Conservation (phyloP, 2,888 invertebrate species). For the Seira sanloemensis region DNA sequence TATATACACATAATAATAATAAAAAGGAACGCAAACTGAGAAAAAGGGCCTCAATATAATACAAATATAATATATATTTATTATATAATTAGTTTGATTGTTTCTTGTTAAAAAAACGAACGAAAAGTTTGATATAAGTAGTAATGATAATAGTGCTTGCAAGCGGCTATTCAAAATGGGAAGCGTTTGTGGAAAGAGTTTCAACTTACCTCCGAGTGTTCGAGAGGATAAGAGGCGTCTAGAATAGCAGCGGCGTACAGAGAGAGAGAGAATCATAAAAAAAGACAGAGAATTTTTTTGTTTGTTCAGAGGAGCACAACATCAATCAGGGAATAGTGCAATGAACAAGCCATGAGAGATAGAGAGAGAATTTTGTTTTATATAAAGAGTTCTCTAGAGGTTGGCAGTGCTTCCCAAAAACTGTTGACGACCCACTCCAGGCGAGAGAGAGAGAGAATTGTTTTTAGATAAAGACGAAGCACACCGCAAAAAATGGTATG, state of each 20-base stretch:
- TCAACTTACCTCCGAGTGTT: constrained; percentile 74
- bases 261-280: constrained; percentile 74
- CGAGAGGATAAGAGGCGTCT: constrained; percentile 74
- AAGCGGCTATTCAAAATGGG: constrained; percentile 73
- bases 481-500: constrained; percentile 69
- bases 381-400: constrained; percentile 68
- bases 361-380: constrained; percentile 41
- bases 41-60: not conserved
- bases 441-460: too few species aligned
- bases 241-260: constrained; percentile 74
- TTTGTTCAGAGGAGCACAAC: constrained; percentile 73
- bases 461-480: constrained; percentile 69
- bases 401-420: constrained; percentile 70
- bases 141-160: too few species aligned
- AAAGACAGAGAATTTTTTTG: constrained; percentile 73
- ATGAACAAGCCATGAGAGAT: constrained; percentile 69
- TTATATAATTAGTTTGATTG: too few species aligned
- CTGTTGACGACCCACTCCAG: constrained; percentile 67
- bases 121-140: too few species aligned
- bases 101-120: constrained; percentile 25
- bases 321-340: constrained; percentile 72
- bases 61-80: too few species aligned
- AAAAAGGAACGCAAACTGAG: not conserved
- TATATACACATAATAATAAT: too few species aligned
- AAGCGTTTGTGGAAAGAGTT: constrained; percentile 73